Evolutionary conservation across 2,888 invertebrate species (phyloP).

Genomic region (Oasisia sp.): DNA sequence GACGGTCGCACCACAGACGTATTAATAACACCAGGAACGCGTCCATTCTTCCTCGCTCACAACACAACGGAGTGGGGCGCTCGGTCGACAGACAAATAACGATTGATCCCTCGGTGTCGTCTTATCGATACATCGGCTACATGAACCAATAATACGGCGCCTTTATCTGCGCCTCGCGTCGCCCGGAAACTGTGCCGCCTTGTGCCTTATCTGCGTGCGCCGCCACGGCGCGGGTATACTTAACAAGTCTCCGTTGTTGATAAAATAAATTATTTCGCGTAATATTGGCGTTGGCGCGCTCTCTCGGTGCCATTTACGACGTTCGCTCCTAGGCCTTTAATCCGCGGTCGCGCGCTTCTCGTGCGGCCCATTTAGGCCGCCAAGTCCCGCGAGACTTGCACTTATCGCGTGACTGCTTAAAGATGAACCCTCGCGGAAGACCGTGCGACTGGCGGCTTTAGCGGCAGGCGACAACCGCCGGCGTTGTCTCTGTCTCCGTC

Average conservation of each 20-base stretch:
- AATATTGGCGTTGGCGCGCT: slow-evolving; percentile 13
- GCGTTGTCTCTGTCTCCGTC: no score
- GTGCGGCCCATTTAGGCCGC: neutral
- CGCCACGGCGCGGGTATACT: neutral
- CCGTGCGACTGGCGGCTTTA: neutral
- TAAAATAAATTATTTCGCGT: slow-evolving; percentile 17
- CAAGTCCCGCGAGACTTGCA: neutral
- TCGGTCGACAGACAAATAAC: neutral
- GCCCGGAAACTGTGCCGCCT: neutral
- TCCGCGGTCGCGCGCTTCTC: neutral
- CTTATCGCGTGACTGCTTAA: slow-evolving; percentile 17
- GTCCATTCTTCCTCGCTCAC: neutral
- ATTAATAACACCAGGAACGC: neutral
- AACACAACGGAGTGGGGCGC: neutral
- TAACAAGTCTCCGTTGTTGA: slow-evolving; percentile 17
- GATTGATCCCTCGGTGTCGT: neutral
- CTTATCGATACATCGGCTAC: slow-evolving; percentile 5
- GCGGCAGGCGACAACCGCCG: neutral
- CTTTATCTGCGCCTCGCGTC: neutral
- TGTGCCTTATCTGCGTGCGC: neutral
- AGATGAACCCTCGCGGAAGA: neutral
- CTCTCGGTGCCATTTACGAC: slow-evolving; percentile 13
- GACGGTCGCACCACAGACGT: neutral
- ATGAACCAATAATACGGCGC: slow-evolving; percentile 12
- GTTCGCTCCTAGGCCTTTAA: neutral